Evolutionary conservation across 2,797 vertebrate genomes (phyloP).

Genomic region (Leptatherina wallacei): DNA sequence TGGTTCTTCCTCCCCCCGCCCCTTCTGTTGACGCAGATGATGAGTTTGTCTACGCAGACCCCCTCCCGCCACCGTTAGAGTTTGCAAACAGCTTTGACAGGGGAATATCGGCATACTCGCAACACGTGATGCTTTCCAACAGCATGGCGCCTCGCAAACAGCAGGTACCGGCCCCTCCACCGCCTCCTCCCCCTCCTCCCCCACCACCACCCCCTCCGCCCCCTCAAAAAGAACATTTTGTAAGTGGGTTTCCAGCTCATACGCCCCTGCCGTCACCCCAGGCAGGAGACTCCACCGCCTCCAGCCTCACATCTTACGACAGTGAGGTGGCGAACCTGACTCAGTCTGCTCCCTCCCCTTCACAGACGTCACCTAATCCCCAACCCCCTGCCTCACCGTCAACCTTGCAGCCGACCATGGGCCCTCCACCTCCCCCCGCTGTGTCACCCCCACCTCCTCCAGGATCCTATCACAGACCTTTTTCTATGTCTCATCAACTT

Average conservation of each 20-base stretch:
- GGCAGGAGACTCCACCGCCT: constrained; percentile 90
- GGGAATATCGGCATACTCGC: constrained; percentile 71
- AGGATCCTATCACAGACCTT: constrained; percentile 80
- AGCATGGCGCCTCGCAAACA: constrained; percentile 66
- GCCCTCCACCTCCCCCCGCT: constrained; percentile 78
- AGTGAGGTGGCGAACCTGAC: constrained; percentile 95
- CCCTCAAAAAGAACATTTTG: constrained; percentile 78
- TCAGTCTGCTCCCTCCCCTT: constrained; percentile 84
- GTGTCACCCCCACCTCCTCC: constrained; percentile 84
- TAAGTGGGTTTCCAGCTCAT: constrained; percentile 69
- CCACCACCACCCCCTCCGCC: constrained; percentile 74
- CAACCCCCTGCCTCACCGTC: constrained; percentile 74
- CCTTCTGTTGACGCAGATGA: constrained; percentile 92
- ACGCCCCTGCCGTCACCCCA: constrained; percentile 83
- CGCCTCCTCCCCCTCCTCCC: constrained; percentile 80
- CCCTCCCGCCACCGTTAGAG: constrained; percentile 90
- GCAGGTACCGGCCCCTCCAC: constrained; percentile 64
- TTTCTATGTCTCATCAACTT: constrained; percentile 81
- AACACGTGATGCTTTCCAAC: constrained; percentile 61
- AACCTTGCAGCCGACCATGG: constrained; percentile 69
- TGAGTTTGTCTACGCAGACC: constrained; percentile 91
- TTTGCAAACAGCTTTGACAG: constrained; percentile 93
- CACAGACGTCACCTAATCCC: constrained; percentile 80
- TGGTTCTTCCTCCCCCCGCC: constrained; percentile 91
- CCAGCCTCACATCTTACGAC: constrained; percentile 93